Evolutionary conservation across 2,888 invertebrate genomes (phyloP), one percentile per base, ranked within the genome.

Genomic region (Lithophane semibrunnea): DNA sequence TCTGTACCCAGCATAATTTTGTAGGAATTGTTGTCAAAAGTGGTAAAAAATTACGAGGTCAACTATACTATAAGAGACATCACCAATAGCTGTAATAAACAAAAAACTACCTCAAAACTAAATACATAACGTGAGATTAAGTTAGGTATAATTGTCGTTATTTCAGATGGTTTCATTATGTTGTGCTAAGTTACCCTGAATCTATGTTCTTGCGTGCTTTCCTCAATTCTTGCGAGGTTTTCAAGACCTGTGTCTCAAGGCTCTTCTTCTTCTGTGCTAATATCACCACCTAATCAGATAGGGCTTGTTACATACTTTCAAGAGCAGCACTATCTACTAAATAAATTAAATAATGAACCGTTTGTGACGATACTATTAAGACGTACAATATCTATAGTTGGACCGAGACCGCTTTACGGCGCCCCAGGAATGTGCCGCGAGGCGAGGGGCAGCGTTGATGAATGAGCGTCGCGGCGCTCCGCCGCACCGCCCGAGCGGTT

Each of bases 261-360:
- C 54, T 69, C 13, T 88, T 86, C 82, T 95, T 96, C 73, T 85
- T 93, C 66, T 93, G 91, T 64, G 90, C 92, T 8, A 96, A 86
- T 80, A 88, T 87, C 18, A 88, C 89, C 16, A 95, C 93, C 96
- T 95, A 29, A 78, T 75, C 3, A 60, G 10, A 82, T 1, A 73
- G 12, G 21, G 4, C 2, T 16, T 10, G 13, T 37, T 65, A 58
- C 1, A 78, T 63, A 75, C 12, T 49, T 37, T 66, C 4, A 18
- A 10, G 21, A 69, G 13, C 13, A 2, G 4, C 1, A 47, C 1
- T 49, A 47, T 61, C 3, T 47, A 29, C 21, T n/a, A n/a, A n/a
- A 37, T 10, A 42, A 24, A 47, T 24, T 7, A 42, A 16, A 24
- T 47, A 29, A 66, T 7, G 10, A 18, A 66, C 24, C n/a, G 10